Base-by-base conservation (phyloP, 2,888 invertebrate species). In the Hesperia comma region DNA sequence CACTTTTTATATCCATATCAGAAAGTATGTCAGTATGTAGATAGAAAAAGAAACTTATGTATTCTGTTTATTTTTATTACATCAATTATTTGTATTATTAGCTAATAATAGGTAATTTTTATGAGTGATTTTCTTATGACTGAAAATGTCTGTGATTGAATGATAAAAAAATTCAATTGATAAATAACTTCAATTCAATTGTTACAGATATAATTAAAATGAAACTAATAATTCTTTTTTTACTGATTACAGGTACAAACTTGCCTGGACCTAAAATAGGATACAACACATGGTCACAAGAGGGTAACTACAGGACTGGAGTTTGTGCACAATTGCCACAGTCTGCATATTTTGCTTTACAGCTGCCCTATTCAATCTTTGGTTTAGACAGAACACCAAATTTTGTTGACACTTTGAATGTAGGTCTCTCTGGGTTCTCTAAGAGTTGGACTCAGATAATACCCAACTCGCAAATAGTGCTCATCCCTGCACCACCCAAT, bases 341-440 rank as follows among this genome's bases (percentile, higher is more conserved):
- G 85, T 98, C 98, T 26, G 97, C 98, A 1, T 97, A 99, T 83
- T 96, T 97, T 83, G 95, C 98, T 1, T 93, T 99, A n/a, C 98
- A 98, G 85, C 90, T 99, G 66, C 99, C 99, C 0, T 99, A 98
- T 85, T 96, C 97, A 0, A 96, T 98, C 72, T 99, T 99, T 88
- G 99, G 99, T 1, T 93, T 99, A n/a, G 99, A 99, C 2, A 95
- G 98, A 68, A 98, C 98, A 43, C 99, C 99, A 1, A 99, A 99
- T 90, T 99, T 99, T 90, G 97, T 99, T 0, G 99, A 99, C 80
- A 95, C 94, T 12, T 90, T 99, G 41, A 95, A 95, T 64, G 97
- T 98, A 1, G 97, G 98, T 8, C 87, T 96, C 58, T 95, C 94
- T n/a, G 94, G 94, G 67, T 93, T 93, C 77, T 95, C 93, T 0